These are phyloP conservation scores for Panagrolaimus sp. DNA, from an alignment of 1,140 invertebrate genomes.

Conservation along the genomic window DNA sequence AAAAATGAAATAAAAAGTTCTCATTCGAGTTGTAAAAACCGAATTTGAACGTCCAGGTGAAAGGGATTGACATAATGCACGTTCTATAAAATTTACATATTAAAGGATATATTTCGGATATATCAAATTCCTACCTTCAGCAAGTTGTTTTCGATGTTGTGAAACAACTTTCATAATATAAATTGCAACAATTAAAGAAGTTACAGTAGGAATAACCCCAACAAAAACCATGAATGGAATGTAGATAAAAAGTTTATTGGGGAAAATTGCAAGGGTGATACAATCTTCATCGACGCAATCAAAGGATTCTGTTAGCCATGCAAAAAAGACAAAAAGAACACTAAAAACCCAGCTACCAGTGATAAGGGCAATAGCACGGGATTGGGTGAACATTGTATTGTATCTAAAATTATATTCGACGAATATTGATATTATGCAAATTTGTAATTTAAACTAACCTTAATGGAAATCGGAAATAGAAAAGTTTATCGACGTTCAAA, in stretches of 20 bases:
- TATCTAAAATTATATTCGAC: constrained; percentile 20
- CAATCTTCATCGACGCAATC: constrained; percentile 44
- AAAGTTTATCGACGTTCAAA: constrained; percentile 45
- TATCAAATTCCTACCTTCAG: constrained; percentile 31
- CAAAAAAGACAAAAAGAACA: constrained; percentile 40
- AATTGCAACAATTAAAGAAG: constrained; percentile 48
- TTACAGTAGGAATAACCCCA: constrained; percentile 48
- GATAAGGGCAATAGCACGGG: constrained; percentile 18
- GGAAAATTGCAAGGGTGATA: constrained; percentile 41
- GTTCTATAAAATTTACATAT: not conserved
- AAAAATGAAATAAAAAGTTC: constrained; percentile 51
- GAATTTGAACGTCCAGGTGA: constrained; percentile 33
- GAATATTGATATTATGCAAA: not conserved
- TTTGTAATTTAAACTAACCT: constrained; percentile 25
- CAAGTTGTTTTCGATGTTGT: constrained; percentile 40
- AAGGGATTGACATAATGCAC: constrained; percentile 10
- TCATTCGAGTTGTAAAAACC: constrained; percentile 38
- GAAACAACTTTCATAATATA: constrained; percentile 46
- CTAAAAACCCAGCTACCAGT: constrained; percentile 31
- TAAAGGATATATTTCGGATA: not conserved
- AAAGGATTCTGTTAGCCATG: constrained; percentile 48
- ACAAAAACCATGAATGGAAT: constrained; percentile 45
- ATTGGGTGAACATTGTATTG: constrained; percentile 16
- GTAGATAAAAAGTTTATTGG: constrained; percentile 44
- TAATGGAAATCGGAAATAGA: constrained; percentile 49